Evolutionary conservation across 1,140 invertebrate genomes (phyloP).

Genomic region (Cydia splendana): DNA sequence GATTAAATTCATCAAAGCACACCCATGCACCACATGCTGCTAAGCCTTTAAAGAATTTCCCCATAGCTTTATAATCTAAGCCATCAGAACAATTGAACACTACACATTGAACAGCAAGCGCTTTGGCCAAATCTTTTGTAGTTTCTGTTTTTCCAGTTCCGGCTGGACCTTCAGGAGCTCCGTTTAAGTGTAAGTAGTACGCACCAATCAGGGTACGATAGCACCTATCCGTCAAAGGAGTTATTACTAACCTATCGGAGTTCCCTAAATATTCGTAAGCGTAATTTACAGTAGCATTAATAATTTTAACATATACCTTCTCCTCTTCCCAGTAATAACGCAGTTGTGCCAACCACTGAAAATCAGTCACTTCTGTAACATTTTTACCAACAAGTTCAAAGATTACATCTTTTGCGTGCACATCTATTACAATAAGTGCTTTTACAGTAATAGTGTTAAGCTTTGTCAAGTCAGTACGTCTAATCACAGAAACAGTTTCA

Average conservation of each 20-base stretch:
- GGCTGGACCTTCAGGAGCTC: conserved; percentile 93
- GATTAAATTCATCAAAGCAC: conserved; percentile 96
- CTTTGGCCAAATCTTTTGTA: conserved; percentile 94
- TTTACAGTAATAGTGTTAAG: conserved; percentile 88
- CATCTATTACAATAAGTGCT: conserved; percentile 94
- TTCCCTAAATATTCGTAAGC: conserved; percentile 96
- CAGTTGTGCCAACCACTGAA: conserved; percentile 94
- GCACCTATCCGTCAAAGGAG: conserved; percentile 92
- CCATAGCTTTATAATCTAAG: conserved; percentile 96
- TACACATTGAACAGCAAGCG: conserved; percentile 93
- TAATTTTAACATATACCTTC: conserved; percentile 89
- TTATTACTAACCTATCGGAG: conserved; percentile 89
- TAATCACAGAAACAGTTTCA: conserved; percentile 83
- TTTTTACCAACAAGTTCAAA: conserved; percentile 86
- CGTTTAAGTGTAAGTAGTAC: conserved; percentile 92
- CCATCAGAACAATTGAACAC: conserved; percentile 96
- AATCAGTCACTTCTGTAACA: conserved; percentile 88
- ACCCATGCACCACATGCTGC: conserved; percentile 96
- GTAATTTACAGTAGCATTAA: conserved; percentile 92
- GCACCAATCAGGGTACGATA: conserved; percentile 94
- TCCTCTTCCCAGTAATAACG: conserved; percentile 95
- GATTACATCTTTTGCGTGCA: conserved; percentile 94
- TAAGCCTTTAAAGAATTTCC: conserved; percentile 92
- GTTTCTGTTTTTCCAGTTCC: conserved; percentile 98
- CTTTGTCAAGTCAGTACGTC: conserved; percentile 81